Conservation (phyloP, 2,113 vertebrate genomes). For the Erpornis zantholeuca region DNA sequence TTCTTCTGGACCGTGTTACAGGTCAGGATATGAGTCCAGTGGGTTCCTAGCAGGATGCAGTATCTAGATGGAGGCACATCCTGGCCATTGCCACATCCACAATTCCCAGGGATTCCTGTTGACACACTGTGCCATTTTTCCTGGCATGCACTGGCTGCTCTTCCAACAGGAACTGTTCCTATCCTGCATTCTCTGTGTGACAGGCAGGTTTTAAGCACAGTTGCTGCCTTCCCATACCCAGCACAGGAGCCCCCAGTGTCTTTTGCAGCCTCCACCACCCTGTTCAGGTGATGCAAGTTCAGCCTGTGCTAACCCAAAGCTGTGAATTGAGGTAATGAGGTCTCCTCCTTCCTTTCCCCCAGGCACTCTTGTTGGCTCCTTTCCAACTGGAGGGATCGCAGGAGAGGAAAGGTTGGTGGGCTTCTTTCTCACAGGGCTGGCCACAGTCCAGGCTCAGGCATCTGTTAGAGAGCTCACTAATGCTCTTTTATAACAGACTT, state of each 20-base stretch:
- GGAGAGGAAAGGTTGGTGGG: not conserved
- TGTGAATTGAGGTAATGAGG: not conserved
- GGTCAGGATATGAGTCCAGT: not conserved
- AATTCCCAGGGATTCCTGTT: not conserved
- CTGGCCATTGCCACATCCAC: not conserved
- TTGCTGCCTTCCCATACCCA: accelerated
- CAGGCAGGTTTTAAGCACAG: not conserved
- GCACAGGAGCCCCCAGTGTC: not conserved
- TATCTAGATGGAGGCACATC: not conserved
- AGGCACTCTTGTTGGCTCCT: not conserved
- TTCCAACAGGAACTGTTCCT: not conserved
- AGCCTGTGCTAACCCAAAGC: not conserved
- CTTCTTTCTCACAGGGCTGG: not conserved
- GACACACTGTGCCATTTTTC: accelerated
- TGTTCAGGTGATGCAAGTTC: not conserved
- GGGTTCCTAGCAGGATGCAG: not conserved
- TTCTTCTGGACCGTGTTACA: not conserved
- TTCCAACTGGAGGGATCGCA: not conserved
- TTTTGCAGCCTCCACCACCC: not conserved
- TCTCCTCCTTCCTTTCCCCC: not conserved
- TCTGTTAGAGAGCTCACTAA: not conserved
- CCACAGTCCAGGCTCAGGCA: not conserved
- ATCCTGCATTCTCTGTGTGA: not conserved
- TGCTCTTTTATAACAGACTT: not conserved
- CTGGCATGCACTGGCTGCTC: not conserved